These are phyloP conservation scores for Thamnophis sirtalis DNA, from an alignment of 2,113 vertebrate species.

Conservation along the genomic window DNA sequence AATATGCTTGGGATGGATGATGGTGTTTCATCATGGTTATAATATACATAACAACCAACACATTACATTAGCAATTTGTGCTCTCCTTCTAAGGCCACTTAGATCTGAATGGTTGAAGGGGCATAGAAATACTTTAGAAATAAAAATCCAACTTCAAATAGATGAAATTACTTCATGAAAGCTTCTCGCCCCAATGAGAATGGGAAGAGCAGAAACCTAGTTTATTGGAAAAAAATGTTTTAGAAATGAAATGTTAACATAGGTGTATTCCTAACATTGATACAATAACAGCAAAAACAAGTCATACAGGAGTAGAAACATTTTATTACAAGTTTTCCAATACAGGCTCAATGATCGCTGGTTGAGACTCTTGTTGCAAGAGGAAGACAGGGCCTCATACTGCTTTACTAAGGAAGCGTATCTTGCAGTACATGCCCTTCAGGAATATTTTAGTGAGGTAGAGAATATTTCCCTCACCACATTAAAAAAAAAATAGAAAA, in stretches of 20 bases:
- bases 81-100: neutral
- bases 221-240: neutral
- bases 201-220: neutral
- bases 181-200: neutral
- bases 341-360: constrained; percentile 14
- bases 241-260: neutral
- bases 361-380: neutral
- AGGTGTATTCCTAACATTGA: neutral
- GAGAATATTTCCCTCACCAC: neutral
- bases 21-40: neutral
- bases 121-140: neutral
- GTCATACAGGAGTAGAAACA: constrained; percentile 18
- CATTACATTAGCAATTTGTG: neutral
- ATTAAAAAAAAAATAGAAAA: neutral
- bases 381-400: neutral
- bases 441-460: neutral
- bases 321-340: constrained; percentile 32
- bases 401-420: neutral
- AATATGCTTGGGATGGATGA: neutral
- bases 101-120: neutral
- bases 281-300: neutral
- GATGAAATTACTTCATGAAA: neutral
- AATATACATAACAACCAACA: neutral
- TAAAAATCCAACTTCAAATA: neutral
- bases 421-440: constrained; percentile 5